Base-by-base conservation (phyloP, 2,888 invertebrate genomes). In the Athetis lepigone region DNA sequence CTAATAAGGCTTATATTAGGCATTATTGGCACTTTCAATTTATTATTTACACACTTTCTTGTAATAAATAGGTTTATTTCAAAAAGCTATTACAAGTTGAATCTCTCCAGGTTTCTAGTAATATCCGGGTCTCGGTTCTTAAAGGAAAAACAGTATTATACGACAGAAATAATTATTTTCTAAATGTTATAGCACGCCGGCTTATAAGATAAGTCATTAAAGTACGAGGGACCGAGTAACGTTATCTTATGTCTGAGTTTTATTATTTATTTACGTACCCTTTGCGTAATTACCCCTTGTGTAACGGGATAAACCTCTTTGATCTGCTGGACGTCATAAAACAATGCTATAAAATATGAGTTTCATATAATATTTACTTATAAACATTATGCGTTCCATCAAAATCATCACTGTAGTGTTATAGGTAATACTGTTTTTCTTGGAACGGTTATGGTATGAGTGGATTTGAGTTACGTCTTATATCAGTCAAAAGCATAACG, bases 381-480 rank as follows among this genome's bases (percentile, higher is more conserved):
- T 70, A 67, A 72, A 78, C 63, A 64, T 60, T 49, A 59, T 62
- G 36, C 64, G 66, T 68, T 77, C 68, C 64, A 70, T 75, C 71
- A 75, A 81, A 79, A 68, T 66, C 62, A 69, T 75, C 70, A 60
- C 58, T 70, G 75, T 73, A 58, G 56, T 63, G 59, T n/a, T n/a
- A n/a, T 33, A 33, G 13, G 33, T 64, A 59, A 57, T 55, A 43
- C 50, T 82, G 83, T 83, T 86, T 82, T 85, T 83, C 76, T 82
- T 81, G 77, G 81, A 84, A 73, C 72, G 33, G 19, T 78, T 75
- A 74, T 72, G 74, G 72, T 77, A 66, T 62, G 75, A 73, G 70
- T 72, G 74, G 66, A 76, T 72, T 62, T 80, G 78, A 81, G 67
- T 78, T 77, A 77, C 70, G 77, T 75, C 49, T 62, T 56, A 70